A percentile compares a stretch with the other conserved stretches of the same genome.
These are phyloP conservation scores for Caradrina kadenii DNA, from an alignment of 2,888 invertebrate genomes.

Conservation along the genomic window DNA sequence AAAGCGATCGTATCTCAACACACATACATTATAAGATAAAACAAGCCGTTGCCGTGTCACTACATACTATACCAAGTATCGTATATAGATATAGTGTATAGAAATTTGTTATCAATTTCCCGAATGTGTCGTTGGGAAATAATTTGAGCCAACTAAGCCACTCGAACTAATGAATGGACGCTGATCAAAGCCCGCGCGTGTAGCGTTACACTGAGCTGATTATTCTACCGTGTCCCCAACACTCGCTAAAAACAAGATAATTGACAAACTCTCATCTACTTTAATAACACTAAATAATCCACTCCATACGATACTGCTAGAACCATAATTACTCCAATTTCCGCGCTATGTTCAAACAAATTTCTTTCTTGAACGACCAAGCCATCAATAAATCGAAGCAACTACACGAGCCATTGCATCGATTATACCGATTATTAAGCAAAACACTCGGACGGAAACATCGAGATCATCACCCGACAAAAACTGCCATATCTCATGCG, in stretches of 20 bases:
- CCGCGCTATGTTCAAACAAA: constrained; percentile 31
- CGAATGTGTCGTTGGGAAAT: too few species aligned
- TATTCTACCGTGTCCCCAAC: background rate
- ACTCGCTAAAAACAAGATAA: constrained; percentile 4
- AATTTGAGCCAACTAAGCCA: too few species aligned
- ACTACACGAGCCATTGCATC: constrained; percentile 75
- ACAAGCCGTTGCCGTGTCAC: too few species aligned
- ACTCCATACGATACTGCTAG: constrained; percentile 2
- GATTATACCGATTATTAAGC: constrained; percentile 84
- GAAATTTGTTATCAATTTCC: too few species aligned
- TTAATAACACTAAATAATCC: constrained; percentile 9
- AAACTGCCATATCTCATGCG: constrained; percentile 73
- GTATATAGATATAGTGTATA: too few species aligned
- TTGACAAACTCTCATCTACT: constrained; percentile 7
- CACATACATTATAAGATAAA: too few species aligned
- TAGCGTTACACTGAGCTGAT: background rate
- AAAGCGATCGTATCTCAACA: too few species aligned
- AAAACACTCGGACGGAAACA: constrained; percentile 80
- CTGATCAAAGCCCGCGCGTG: background rate
- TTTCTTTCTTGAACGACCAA: constrained; percentile 33
- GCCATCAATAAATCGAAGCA: constrained; percentile 72
- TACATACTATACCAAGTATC: too few species aligned
- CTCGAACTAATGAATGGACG: background rate
- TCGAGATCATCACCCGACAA: constrained; percentile 77
- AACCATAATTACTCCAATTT: constrained; percentile 17